A percentile compares a stretch with the other conserved stretches of the same genome.
These are phyloP conservation scores for Oncorhynchus kisutch DNA, from an alignment of 2,113 vertebrate species.

Conservation along the genomic window DNA sequence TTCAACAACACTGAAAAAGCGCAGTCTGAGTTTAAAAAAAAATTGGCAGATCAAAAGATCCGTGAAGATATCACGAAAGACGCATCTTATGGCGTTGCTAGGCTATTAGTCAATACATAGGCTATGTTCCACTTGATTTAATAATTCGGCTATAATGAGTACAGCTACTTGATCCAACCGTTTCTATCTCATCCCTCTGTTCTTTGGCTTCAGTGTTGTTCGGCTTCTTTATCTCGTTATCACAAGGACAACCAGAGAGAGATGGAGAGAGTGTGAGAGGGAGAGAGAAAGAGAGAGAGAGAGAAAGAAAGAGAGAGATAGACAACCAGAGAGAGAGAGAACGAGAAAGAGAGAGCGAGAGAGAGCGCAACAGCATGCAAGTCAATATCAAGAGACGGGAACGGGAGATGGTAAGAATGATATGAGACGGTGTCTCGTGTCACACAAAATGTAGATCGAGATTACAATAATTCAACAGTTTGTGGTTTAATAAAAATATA, in stretches of 20 bases:
- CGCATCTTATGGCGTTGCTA: too few species aligned
- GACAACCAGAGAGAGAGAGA: not conserved
- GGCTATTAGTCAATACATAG: too few species aligned
- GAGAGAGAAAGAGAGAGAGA: conserved; percentile 2
- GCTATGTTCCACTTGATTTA: too few species aligned
- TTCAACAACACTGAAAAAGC: conserved; percentile 1
- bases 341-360: not conserved
- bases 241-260: conserved; percentile 17
- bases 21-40: not conserved
- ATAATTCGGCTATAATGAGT: too few species aligned
- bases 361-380: too few species aligned
- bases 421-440: not conserved
- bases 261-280: conserved; percentile 8
- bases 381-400: too few species aligned
- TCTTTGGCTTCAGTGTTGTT: not conserved
- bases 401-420: conserved; percentile 21
- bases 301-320: not conserved
- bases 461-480: too few species aligned
- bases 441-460: too few species aligned
- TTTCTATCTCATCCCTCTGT: not conserved
- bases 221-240: not conserved
- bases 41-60: too few species aligned
- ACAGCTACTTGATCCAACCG: not conserved
- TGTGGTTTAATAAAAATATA: too few species aligned
- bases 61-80: too few species aligned